These are phyloP conservation scores for Danio aesculapii DNA, from an alignment of 2,797 vertebrate genomes.

Conservation along the genomic window DNA sequence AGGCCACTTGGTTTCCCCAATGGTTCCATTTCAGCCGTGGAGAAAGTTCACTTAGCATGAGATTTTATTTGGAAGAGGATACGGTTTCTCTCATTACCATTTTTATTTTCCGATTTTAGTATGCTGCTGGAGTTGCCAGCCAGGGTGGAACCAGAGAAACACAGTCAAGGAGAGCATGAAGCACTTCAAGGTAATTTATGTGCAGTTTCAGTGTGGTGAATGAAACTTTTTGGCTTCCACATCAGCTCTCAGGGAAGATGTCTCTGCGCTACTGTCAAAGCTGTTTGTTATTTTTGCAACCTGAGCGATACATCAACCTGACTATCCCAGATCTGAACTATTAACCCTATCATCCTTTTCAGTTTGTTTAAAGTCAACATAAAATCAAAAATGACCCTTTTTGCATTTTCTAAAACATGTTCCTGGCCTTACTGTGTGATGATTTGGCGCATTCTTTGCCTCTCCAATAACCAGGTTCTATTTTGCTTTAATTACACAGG, in stretches of 20 bases:
- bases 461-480: background rate
- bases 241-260: conserved; percentile 41
- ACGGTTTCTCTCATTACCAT: conserved; percentile 46
- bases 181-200: conserved; percentile 44
- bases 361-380: conserved; percentile 7
- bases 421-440: no score
- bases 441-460: background rate
- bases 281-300: conserved; percentile 61
- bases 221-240: conserved; percentile 44
- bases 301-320: conserved; percentile 52
- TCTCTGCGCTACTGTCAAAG: conserved; percentile 53
- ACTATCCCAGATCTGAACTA: conserved; percentile 47
- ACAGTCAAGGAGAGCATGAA: conserved; percentile 55
- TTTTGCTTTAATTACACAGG: no score
- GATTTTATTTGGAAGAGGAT: conserved; percentile 39
- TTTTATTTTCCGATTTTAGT: conserved; percentile 43
- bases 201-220: conserved; percentile 47
- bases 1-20: conserved; percentile 7
- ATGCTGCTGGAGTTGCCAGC: conserved; percentile 22
- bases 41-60: conserved; percentile 40
- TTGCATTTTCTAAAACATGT: no score
- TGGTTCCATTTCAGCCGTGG: conserved; percentile 5
- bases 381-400: no score
- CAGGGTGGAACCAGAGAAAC: conserved; percentile 50
- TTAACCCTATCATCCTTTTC: conserved; percentile 42